Percentiles rank a stretch among this genome's conserved stretches.
phyloP scores from a whole-genome alignment of 1,140 invertebrate species.

The Diabrotica undecimpunctata region DNA sequence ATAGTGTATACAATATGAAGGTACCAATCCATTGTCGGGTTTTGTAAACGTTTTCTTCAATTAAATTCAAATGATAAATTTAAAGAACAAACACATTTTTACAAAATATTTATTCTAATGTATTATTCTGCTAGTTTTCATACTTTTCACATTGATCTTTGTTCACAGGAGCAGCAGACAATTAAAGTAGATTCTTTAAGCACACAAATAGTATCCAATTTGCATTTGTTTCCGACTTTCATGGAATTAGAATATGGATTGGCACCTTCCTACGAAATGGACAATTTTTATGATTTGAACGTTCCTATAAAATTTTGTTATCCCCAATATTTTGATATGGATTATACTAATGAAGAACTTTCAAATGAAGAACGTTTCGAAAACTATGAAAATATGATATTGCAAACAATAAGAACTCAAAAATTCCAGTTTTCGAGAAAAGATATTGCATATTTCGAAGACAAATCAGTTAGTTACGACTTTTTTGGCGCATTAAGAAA shows the following conservation, averaged over 20 bases:
- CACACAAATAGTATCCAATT: constrained; percentile 24
- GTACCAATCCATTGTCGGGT: too few species aligned
- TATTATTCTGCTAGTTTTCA: too few species aligned
- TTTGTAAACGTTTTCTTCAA: too few species aligned
- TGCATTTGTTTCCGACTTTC: constrained; percentile 35
- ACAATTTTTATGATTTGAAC: constrained; percentile 19
- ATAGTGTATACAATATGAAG: too few species aligned
- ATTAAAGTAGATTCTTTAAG: constrained; percentile 22
- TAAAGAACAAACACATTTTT: too few species aligned
- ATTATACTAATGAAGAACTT: constrained; percentile 10
- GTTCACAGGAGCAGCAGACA: constrained; percentile 22
- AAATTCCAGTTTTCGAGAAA: not conserved
- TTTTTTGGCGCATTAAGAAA: constrained; percentile 18
- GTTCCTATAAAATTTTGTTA: constrained; percentile 33
- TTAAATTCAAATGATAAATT: too few species aligned
- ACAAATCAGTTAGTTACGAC: constrained; percentile 7
- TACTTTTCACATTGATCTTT: not conserved
- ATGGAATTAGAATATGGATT: constrained; percentile 32
- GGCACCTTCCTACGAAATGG: constrained; percentile 29
- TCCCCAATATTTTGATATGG: constrained; percentile 29
- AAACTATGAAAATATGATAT: constrained; percentile 2
- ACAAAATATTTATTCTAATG: too few species aligned
- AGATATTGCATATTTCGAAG: not conserved
- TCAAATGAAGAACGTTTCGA: constrained; percentile 9
- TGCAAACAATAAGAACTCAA: not conserved